phyloP scores from a whole-genome alignment of 2,888 invertebrate species.

The Morpho deidamia region DNA sequence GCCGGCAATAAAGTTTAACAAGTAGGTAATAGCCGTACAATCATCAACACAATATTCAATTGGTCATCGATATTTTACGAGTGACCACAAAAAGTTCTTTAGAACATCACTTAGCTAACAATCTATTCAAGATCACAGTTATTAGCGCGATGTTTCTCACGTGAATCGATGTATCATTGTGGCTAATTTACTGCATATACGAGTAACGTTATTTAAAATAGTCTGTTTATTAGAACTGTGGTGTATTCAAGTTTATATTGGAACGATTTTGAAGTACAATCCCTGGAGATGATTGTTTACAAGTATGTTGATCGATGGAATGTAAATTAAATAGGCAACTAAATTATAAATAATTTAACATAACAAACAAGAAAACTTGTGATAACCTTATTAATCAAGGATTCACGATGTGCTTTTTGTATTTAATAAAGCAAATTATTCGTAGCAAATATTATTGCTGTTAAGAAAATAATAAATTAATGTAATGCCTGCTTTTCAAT shows the following conservation, averaged over 20 bases:
- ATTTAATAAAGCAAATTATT: too few relatives aligned
- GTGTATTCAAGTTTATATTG: background rate
- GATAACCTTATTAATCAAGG: too few relatives aligned
- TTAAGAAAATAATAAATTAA: too few relatives aligned
- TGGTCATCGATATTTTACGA: conserved; percentile 11
- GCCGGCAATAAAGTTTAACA: conserved; percentile 8
- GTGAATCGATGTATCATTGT: conserved; percentile 13
- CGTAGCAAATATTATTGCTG: too few relatives aligned
- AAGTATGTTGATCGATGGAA: too few relatives aligned
- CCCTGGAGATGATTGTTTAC: background rate
- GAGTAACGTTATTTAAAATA: conserved; percentile 7
- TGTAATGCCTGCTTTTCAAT: too few relatives aligned
- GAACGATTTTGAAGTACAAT: background rate
- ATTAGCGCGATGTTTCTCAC: conserved; percentile 13
- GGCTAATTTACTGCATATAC: conserved; percentile 11
- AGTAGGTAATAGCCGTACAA: conserved; percentile 9
- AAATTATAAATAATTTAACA: too few relatives aligned
- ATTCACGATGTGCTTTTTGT: too few relatives aligned
- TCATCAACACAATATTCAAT: conserved; percentile 9
- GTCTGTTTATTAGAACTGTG: conserved; percentile 4
- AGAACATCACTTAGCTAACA: conserved; percentile 18
- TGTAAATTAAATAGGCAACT: too few relatives aligned
- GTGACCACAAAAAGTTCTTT: conserved; percentile 11
- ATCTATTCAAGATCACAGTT: conserved; percentile 14
- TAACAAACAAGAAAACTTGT: too few relatives aligned